These are phyloP conservation scores for Zapornia atra DNA, from an alignment of 2,113 vertebrate species.

Conservation along the genomic window DNA sequence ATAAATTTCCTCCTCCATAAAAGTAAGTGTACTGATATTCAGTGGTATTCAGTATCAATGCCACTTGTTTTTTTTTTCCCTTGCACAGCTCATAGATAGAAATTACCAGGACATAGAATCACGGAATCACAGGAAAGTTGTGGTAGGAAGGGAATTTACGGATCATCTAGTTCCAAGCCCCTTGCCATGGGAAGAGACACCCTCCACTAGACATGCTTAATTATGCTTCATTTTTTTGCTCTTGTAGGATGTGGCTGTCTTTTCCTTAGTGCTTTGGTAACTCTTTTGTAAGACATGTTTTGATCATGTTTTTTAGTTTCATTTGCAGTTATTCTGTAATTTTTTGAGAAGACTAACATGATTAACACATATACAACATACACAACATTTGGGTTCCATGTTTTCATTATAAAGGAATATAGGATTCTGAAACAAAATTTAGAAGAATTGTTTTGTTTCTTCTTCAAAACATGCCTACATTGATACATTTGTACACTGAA, in stretches of 20 bases:
- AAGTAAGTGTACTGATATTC: not conserved
- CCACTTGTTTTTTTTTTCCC: not conserved
- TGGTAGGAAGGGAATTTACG: too few species aligned
- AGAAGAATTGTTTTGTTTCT: not conserved
- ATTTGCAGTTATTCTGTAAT: not conserved
- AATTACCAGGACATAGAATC: not conserved
- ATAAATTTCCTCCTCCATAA: not conserved
- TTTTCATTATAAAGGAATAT: not conserved
- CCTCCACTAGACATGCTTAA: too few species aligned
- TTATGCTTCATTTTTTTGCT: not conserved
- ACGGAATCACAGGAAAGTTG: too few species aligned
- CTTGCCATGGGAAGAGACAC: too few species aligned
- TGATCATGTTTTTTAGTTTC: not conserved
- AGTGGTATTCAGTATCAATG: not conserved
- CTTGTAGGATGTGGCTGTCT: not conserved
- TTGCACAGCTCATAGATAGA: not conserved
- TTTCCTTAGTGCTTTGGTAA: not conserved
- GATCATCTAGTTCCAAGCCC: too few species aligned
- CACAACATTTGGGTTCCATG: not conserved
- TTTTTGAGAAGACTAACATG: not conserved
- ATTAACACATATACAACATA: not conserved
- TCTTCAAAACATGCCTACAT: not conserved
- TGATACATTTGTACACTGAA: not conserved
- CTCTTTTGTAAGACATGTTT: not conserved
- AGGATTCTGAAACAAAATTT: not conserved